These are phyloP conservation scores for Scaptodrosophila lebanonensis DNA, from an alignment of 1,140 invertebrate genomes.

Conservation along the genomic window DNA sequence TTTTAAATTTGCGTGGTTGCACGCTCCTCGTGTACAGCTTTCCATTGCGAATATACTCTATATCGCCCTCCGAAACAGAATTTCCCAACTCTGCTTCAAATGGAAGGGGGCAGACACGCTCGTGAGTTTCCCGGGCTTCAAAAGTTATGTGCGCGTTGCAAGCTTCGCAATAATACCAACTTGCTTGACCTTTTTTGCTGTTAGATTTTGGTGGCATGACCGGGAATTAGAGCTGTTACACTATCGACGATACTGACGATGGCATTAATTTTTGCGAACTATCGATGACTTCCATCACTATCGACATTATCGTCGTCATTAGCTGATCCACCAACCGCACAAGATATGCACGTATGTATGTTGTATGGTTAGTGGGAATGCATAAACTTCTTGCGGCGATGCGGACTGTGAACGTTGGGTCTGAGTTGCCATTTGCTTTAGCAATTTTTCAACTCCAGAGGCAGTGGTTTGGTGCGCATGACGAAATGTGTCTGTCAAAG, in stretches of 20 bases:
- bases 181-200: conserved; percentile 54
- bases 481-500: too few species aligned
- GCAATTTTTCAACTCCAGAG: too few species aligned
- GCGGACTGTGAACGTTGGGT: too few species aligned
- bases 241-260: too few species aligned
- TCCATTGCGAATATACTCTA: conserved; percentile 45
- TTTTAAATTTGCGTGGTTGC: conserved; percentile 46
- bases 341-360: conserved; percentile 9
- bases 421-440: too few species aligned
- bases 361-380: conserved; percentile 17
- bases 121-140: conserved; percentile 56
- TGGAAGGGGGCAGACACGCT: conserved; percentile 31
- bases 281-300: too few species aligned
- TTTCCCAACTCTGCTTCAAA: neutral
- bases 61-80: neutral
- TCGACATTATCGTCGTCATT: too few species aligned
- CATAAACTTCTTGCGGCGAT: neutral
- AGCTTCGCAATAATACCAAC: conserved; percentile 61
- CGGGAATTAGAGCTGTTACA: too few species aligned
- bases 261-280: too few species aligned
- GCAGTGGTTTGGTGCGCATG: too few species aligned
- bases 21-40: conserved; percentile 46
- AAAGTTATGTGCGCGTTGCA: conserved; percentile 58
- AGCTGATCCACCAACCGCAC: neutral
- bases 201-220: conserved; percentile 71